Base-by-base conservation (phyloP, 2,113 vertebrate genomes). In the Hippopotamus amphibius region DNA sequence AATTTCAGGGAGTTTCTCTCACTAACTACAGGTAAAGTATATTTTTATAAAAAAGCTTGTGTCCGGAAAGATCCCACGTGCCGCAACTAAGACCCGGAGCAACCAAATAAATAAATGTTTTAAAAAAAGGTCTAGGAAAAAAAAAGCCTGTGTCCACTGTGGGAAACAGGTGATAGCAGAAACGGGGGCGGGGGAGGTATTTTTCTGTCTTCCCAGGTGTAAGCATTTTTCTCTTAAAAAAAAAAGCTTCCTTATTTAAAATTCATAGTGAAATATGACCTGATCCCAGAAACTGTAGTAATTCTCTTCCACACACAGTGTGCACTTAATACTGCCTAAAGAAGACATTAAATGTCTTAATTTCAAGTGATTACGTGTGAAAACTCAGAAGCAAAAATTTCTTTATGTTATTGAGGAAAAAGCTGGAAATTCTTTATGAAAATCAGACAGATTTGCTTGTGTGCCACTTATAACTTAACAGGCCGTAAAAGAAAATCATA, bases 361-460 rank as follows among this genome's bases (percentile, higher is more conserved):
- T 7, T 88, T 46, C 33, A 74, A 69, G 48, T 88, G 59, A 89
- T 93, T 68, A 30, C 46, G 24, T 92, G 50, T 77, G 93, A 95
- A 95, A 94, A 94, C 9, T 28, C 37, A 90, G 65, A 90, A 77
- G 66, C 59, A 80, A 93, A 96, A 93, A 30, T 92, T 65, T n/a
- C 85, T 96, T 65, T 92, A 24, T 59, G 33, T 88, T 93, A 80
- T 9, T 71, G 21, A 87, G 28, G 24, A 95, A 86, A 94, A 97
- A 86, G 12, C 19, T 95, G 37, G 13, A 88, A 85, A 59, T 80
- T 88, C 33, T 81, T 82, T 66, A 88, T 46, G 94, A 61, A 96
- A 94, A 65, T 90, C 55, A 65, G 22, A 48, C 43, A 69, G 22
- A 41, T 88, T 92, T 96, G 71, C 37, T 91, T 30, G 46, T 71